Evolutionary conservation across 2,888 invertebrate species (phyloP).

Genomic region (Drosophila conformis): DNA sequence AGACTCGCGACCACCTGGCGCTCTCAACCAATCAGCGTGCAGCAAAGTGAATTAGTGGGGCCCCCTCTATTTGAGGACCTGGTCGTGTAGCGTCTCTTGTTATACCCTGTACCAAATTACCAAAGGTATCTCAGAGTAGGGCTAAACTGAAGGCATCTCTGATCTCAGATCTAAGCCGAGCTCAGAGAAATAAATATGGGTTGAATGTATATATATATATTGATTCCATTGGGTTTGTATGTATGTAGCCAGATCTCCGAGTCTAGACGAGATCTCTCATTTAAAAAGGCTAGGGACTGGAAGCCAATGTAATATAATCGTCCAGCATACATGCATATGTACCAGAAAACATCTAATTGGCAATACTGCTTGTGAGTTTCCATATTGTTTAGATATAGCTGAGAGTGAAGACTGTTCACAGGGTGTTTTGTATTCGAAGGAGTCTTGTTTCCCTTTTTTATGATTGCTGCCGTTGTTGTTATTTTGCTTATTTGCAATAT

Average conservation of each 20-base stretch:
- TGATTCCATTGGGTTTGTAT: not conserved
- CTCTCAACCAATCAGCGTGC: conserved; percentile 80
- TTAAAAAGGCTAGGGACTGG: not conserved
- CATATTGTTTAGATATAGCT: not conserved
- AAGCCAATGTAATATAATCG: not conserved
- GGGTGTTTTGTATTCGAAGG: not conserved
- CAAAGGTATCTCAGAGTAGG: not conserved
- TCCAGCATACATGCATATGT: too few relatives aligned
- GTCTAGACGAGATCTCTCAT: not conserved
- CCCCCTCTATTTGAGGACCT: conserved; percentile 42
- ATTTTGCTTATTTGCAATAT: conserved; percentile 75
- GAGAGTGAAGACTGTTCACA: not conserved
- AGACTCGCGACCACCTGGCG: conserved; percentile 84
- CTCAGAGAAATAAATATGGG: not conserved
- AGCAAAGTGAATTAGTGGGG: conserved; percentile 80
- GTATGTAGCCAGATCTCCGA: not conserved
- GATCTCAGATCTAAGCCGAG: not conserved
- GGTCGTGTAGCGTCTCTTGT: conserved; percentile 18
- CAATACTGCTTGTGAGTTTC: too few relatives aligned
- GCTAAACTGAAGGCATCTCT: not conserved
- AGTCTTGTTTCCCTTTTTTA: not conserved
- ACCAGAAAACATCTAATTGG: too few relatives aligned
- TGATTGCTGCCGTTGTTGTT: conserved; percentile 39
- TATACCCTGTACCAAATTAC: conserved; percentile 4
- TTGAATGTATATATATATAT: not conserved